Conservation (phyloP, 2,113 vertebrate genomes). For the Oncorhynchus clarkii region DNA sequence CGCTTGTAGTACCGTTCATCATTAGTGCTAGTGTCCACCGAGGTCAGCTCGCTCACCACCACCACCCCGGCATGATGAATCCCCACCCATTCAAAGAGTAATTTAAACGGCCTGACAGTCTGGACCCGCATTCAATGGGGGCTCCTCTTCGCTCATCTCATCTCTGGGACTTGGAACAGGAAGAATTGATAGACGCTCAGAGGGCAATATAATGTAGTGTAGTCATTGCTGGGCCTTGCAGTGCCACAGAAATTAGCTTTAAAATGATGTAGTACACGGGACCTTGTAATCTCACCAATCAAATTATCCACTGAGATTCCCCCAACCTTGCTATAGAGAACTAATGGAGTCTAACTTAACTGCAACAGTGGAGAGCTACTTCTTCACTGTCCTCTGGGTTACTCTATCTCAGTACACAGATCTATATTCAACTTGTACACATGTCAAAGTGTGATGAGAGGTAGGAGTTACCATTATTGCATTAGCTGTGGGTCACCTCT, state of each 20-base stretch:
- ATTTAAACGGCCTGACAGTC: slow-evolving; percentile 40
- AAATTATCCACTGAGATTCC: background rate
- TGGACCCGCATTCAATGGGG: slow-evolving; percentile 29
- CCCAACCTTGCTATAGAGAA: slow-evolving; percentile 36
- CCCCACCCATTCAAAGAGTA: slow-evolving; percentile 43
- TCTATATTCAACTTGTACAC: slow-evolving; percentile 18
- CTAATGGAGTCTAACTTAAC: slow-evolving; percentile 58
- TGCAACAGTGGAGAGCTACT: slow-evolving; percentile 51
- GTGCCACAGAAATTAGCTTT: slow-evolving; percentile 60
- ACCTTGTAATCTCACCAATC: slow-evolving; percentile 67
- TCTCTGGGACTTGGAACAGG: slow-evolving; percentile 36
- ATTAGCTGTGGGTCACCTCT: background rate
- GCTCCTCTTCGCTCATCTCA: slow-evolving; percentile 36
- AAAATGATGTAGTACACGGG: slow-evolving; percentile 63
- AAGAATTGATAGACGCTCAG: slow-evolving; percentile 56
- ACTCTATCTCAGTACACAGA: slow-evolving; percentile 30
- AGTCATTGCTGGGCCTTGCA: slow-evolving; percentile 39
- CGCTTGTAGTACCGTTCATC: slow-evolving; percentile 48
- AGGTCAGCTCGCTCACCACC: slow-evolving; percentile 38
- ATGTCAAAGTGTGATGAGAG: background rate
- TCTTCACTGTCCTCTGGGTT: slow-evolving; percentile 44
- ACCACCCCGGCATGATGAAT: slow-evolving; percentile 53
- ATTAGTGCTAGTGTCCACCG: slow-evolving; percentile 42
- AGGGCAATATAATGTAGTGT: slow-evolving; percentile 51
- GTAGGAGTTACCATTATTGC: background rate